Base-by-base conservation (phyloP, 2,888 invertebrate genomes). In the Napeogenes sylphis region DNA sequence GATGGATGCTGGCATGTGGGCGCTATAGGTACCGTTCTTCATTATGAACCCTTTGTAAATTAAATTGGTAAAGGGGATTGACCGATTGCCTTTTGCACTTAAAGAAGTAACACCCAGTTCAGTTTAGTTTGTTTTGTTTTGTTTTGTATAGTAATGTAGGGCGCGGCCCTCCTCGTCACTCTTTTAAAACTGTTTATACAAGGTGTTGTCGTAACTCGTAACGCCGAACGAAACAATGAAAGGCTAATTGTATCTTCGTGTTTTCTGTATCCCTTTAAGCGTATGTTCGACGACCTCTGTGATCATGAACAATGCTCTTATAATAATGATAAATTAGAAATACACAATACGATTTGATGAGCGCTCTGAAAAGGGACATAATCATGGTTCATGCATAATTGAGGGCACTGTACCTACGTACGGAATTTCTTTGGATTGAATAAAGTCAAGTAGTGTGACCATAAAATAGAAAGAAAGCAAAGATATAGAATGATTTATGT, bases 21-120 rank as follows among this genome's bases (percentile, higher is more conserved):
- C 82, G 84, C 74, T 73, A 73, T 76, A 78, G 80, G 21, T 21
- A 21, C 21, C 21, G 21, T 21, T 21, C 21, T 78, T 76, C 78
- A 80, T 85, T 85, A 86, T 79, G 84, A 87, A 81, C 87, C 85
- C 85, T 89, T 90, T 89, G 87, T 90, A 73, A 74, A 71, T 73
- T 83, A 82, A 83, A 89, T 88, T 87, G 81, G 77, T 80, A 78
- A 86, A 84, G 80, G 83, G 85, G 86, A 75, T 75, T 82, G 80
- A 82, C 78, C 82, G 82, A 83, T 84, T 79, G 83, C 82, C 83
- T 81, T 84, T 87, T 81, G 83, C 87, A 83, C 81, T 84, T 81
- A 77, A 77, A 75, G 79, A 79, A 81, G 76, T 79, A 75, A 76
- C 64, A 46, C 72, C 67, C 68, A 71, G 69, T 66, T 65, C n/a